Conservation (phyloP, 2,797 vertebrate species). For the Urophycis tenuis region DNA sequence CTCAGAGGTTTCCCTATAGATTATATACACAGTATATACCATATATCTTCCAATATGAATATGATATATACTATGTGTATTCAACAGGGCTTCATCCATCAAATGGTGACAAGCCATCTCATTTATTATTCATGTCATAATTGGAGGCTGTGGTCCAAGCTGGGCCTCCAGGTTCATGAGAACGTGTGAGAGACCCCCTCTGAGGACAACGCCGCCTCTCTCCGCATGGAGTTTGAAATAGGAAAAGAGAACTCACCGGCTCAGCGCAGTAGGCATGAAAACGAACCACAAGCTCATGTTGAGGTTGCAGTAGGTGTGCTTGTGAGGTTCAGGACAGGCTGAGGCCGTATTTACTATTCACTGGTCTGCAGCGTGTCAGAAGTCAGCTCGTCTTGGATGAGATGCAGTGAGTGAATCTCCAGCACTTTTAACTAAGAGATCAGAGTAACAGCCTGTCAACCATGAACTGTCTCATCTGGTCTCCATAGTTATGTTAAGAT, state of each 20-base stretch:
- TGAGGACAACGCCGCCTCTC: conserved; percentile 52
- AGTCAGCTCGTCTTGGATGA: background rate
- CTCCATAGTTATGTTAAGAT: background rate
- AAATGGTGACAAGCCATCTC: conserved; percentile 40
- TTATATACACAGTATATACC: too few species aligned
- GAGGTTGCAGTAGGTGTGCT: conserved; percentile 30
- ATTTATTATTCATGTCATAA: conserved; percentile 73
- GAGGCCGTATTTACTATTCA: conserved; percentile 18
- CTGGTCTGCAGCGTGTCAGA: background rate
- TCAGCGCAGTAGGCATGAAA: conserved; percentile 51
- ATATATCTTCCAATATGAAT: too few species aligned
- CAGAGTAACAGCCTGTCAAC: background rate
- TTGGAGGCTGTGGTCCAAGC: conserved; percentile 57
- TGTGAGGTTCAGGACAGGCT: conserved; percentile 31
- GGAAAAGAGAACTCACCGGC: background rate
- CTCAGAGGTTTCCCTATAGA: too few species aligned
- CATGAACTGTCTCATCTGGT: background rate
- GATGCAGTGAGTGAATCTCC: background rate
- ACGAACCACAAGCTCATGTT: conserved; percentile 25
- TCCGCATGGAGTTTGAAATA: conserved; percentile 67
- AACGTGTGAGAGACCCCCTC: conserved; percentile 66
- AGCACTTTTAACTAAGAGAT: background rate
- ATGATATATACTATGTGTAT: too few species aligned
- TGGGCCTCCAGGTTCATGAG: conserved; percentile 65
- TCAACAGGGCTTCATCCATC: background rate